These are phyloP conservation scores for Phyllotis vaccarum DNA, from an alignment of 2,797 vertebrate species.

Conservation along the genomic window DNA sequence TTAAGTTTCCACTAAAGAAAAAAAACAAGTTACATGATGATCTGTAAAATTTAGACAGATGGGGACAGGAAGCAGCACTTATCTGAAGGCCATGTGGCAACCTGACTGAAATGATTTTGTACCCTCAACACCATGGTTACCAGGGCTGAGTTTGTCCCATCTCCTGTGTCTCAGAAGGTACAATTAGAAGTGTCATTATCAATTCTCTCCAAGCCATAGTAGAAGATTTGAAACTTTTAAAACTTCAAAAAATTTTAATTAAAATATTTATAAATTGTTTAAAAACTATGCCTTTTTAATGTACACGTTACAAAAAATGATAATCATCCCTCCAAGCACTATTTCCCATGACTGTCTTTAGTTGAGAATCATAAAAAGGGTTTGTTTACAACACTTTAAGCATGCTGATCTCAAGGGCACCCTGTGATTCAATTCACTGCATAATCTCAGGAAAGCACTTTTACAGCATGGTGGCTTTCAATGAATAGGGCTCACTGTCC, in stretches of 20 bases:
- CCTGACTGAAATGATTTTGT: background rate
- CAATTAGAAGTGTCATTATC: background rate
- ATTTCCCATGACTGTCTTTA: constrained; percentile 10
- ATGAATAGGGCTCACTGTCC: background rate
- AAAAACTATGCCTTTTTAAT: constrained; percentile 11
- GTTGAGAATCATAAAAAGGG: background rate
- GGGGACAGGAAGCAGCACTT: background rate
- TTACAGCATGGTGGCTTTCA: background rate
- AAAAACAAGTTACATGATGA: background rate
- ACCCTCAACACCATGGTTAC: background rate
- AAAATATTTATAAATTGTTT: background rate
- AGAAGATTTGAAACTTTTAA: constrained; percentile 7
- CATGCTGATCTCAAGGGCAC: background rate
- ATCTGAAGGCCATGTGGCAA: background rate
- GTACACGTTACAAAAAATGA: constrained; percentile 35
- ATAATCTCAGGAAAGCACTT: background rate
- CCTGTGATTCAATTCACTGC: background rate
- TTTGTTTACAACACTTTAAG: background rate
- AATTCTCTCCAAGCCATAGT: background rate
- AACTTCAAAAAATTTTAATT: background rate
- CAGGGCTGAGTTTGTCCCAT: background rate
- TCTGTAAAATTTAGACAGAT: background rate
- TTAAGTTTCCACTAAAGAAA: constrained; percentile 19
- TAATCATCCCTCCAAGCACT: background rate
- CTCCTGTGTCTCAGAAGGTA: background rate